These are phyloP conservation scores for Eupithecia inturbata DNA, from an alignment of 2,888 invertebrate genomes.

Conservation along the genomic window DNA sequence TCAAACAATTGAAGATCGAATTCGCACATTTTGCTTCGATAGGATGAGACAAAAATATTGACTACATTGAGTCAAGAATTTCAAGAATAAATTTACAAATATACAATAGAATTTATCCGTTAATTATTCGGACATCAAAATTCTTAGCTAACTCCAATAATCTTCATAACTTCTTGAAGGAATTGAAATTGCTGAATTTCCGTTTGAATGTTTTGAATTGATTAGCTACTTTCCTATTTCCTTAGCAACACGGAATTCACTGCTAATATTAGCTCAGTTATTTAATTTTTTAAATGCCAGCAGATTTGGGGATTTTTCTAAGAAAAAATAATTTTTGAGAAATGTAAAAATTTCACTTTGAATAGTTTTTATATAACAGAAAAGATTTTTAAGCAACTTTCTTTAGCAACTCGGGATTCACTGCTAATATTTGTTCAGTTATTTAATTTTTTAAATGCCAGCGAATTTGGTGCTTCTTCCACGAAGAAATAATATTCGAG, in stretches of 20 bases:
- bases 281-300: background rate
- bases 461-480: no score
- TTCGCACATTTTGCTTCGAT: background rate
- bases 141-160: slow-evolving; percentile 35
- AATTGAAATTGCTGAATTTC: slow-evolving; percentile 49
- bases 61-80: no score
- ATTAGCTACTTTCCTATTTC: slow-evolving; percentile 38
- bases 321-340: background rate
- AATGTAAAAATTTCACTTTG: no score
- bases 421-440: no score
- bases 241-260: slow-evolving; percentile 32
- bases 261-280: background rate
- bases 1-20: background rate
- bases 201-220: slow-evolving; percentile 39
- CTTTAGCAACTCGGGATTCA: slow-evolving; percentile 4
- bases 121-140: slow-evolving; percentile 39
- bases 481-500: no score
- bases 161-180: slow-evolving; percentile 38
- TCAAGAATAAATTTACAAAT: background rate
- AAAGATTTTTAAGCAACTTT: no score
- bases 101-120: background rate
- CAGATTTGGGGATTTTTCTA: no score
- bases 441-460: no score
- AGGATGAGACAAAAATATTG: no score
- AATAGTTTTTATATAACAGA: no score